phyloP scores from a whole-genome alignment of 2,888 invertebrate genomes.

The Eudemis profundana region DNA sequence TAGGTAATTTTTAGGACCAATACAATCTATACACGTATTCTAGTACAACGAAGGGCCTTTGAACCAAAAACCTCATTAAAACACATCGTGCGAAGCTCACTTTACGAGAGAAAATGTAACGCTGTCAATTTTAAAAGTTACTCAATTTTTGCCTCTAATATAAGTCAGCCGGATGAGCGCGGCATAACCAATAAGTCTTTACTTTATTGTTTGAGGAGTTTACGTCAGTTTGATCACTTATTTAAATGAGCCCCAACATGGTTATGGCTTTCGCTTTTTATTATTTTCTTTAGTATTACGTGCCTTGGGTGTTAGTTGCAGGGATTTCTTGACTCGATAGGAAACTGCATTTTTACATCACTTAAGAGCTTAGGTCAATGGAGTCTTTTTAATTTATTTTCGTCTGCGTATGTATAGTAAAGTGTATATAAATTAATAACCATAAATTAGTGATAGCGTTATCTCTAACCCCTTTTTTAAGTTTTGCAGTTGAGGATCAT shows the following conservation, averaged over 20 bases:
- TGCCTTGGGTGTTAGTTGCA: constrained; percentile 53
- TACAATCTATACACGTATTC: neutral
- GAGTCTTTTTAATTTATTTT: too few species aligned
- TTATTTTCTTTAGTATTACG: constrained; percentile 61
- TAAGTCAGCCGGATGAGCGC: constrained; percentile 62
- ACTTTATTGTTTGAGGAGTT: constrained; percentile 72
- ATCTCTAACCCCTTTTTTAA: too few species aligned
- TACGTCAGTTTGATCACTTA: constrained; percentile 72
- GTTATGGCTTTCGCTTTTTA: constrained; percentile 73
- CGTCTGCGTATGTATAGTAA: too few species aligned
- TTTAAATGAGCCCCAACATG: constrained; percentile 75
- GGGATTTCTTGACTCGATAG: constrained; percentile 13
- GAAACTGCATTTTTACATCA: neutral
- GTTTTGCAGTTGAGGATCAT: too few species aligned
- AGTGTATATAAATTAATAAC: too few species aligned
- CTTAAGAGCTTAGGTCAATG: neutral
- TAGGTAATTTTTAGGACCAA: too few species aligned
- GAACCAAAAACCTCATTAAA: constrained; percentile 28
- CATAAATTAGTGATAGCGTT: too few species aligned
- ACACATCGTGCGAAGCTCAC: constrained; percentile 15
- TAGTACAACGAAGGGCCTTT: neutral
- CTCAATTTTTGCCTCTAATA: constrained; percentile 61
- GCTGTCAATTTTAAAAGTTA: constrained; percentile 61
- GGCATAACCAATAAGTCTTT: constrained; percentile 68
- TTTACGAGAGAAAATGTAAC: constrained; percentile 48